Conservation (phyloP, 2,113 vertebrate genomes). For the Rallus limicola region DNA sequence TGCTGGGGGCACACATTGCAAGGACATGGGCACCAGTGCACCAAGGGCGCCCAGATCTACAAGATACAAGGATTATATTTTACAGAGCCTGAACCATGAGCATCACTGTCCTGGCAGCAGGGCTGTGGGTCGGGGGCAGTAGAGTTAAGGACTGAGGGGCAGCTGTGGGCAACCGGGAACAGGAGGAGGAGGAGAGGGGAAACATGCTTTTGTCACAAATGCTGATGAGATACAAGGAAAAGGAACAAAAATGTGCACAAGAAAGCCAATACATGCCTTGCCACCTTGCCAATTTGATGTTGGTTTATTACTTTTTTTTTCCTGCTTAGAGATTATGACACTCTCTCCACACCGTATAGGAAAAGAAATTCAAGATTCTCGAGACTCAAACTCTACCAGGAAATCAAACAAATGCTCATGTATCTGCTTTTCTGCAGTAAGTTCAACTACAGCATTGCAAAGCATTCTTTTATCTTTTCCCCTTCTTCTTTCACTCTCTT, state of each 20-base stretch:
- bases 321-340: neutral
- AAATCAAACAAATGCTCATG: neutral
- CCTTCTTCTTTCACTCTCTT: neutral
- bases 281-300: neutral
- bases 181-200: neutral
- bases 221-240: neutral
- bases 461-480: neutral
- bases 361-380: neutral
- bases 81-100: neutral
- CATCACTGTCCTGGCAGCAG: too few species aligned
- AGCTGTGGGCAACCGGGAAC: neutral
- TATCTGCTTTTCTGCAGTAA: neutral
- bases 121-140: rapidly evolving
- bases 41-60: neutral
- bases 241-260: neutral
- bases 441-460: neutral
- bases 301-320: neutral
- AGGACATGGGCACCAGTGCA: neutral
- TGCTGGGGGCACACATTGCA: neutral
- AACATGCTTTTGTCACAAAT: neutral
- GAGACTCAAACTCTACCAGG: neutral
- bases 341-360: neutral
- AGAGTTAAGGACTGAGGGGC: neutral
- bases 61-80: neutral
- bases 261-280: neutral